These are phyloP conservation scores for Myripristis jacobus DNA, from an alignment of 2,797 vertebrate genomes.

Conservation along the genomic window DNA sequence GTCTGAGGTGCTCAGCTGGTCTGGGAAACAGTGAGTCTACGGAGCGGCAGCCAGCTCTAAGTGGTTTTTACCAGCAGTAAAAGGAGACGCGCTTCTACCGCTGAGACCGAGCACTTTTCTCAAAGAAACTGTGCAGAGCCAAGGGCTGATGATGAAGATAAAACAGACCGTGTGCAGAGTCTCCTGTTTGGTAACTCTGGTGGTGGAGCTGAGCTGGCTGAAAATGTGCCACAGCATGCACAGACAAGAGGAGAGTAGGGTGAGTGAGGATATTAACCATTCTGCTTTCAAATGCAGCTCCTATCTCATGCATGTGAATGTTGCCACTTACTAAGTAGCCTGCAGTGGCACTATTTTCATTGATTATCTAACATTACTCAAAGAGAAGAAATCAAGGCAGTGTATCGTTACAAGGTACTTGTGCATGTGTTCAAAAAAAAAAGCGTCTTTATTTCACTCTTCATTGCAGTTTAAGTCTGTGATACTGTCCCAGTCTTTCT, in stretches of 20 bases:
- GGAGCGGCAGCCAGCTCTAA: conserved; percentile 49
- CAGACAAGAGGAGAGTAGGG: conserved; percentile 56
- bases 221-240: conserved; percentile 60
- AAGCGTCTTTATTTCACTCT: not conserved
- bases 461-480: not conserved
- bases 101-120: conserved; percentile 21
- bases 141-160: conserved; percentile 53
- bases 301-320: not conserved
- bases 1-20: conserved; percentile 62
- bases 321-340: too few relatives aligned
- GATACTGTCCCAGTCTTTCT: too few relatives aligned
- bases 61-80: conserved; percentile 39
- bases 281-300: not conserved
- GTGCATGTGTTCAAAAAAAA: not conserved
- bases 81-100: conserved; percentile 19
- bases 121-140: conserved; percentile 20
- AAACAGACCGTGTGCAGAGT: conserved; percentile 61
- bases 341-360: not conserved
- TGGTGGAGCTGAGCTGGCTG: conserved; percentile 76
- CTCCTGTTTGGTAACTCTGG: conserved; percentile 69
- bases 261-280: conserved; percentile 49
- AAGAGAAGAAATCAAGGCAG: not conserved
- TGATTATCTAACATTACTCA: not conserved
- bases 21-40: conserved; percentile 48
- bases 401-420: not conserved